These are phyloP conservation scores for Choristoneura fumiferana DNA, from an alignment of 1,140 invertebrate genomes.

Conservation along the genomic window DNA sequence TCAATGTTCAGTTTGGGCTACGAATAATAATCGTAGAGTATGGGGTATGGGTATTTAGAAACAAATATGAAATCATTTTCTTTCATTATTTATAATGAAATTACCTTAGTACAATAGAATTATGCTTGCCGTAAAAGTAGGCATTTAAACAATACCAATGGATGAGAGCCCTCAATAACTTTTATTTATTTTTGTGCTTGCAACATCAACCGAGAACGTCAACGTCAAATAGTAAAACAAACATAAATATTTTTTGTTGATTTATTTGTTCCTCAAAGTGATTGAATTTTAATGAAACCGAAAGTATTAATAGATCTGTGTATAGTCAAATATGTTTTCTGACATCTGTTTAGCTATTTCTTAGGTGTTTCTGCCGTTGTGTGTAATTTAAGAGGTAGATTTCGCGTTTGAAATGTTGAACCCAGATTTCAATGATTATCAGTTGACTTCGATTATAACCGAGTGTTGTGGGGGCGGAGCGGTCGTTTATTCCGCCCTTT, in stretches of 20 bases:
- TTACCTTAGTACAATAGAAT: too few species aligned
- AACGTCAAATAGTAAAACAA: slow-evolving; percentile 14
- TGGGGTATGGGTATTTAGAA: too few species aligned
- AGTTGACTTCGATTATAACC: slow-evolving; percentile 81
- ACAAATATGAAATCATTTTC: too few species aligned
- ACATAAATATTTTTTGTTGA: slow-evolving; percentile 14
- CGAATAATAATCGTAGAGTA: too few species aligned
- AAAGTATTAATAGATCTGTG: background rate
- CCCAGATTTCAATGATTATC: slow-evolving; percentile 76
- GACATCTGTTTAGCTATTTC: background rate
- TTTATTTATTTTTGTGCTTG: background rate
- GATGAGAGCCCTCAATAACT: too few species aligned
- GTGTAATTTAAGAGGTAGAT: slow-evolving; percentile 12
- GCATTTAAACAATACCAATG: too few species aligned
- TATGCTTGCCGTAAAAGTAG: too few species aligned
- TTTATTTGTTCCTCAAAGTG: background rate
- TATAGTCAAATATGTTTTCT: background rate
- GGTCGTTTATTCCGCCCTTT: slow-evolving; percentile 84
- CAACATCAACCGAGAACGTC: background rate
- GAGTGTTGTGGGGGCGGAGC: slow-evolving; percentile 84
- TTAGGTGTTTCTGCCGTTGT: slow-evolving; percentile 19
- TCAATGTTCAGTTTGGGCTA: too few species aligned
- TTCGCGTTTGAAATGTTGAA: slow-evolving; percentile 54
- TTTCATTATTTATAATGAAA: too few species aligned
- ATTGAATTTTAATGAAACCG: background rate